Percentiles rank a stretch among this genome's conserved stretches.
phyloP scores from a whole-genome alignment of 2,888 invertebrate species.

The Sarcophaga rosellei region DNA sequence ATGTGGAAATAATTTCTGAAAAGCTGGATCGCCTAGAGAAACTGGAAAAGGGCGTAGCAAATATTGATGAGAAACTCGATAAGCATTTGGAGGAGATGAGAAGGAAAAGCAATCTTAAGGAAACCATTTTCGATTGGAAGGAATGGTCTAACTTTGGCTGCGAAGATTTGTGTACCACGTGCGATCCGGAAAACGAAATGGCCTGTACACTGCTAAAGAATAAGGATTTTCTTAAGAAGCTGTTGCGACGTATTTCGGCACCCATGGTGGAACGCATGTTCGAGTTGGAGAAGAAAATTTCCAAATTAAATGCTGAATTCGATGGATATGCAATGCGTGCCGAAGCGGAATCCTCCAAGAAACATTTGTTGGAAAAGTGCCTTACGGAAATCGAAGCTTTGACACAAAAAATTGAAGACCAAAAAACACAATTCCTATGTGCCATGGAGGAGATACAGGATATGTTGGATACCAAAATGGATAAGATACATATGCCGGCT shows the following conservation, averaged over 20 bases:
- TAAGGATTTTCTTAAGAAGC: constrained; percentile 75
- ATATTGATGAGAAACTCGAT: constrained; percentile 72
- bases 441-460: constrained; percentile 80
- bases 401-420: constrained; percentile 68
- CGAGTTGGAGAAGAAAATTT: constrained; percentile 71
- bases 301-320: constrained; percentile 72
- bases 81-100: constrained; percentile 73
- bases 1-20: constrained; percentile 70
- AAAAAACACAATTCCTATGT: constrained; percentile 73
- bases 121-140: constrained; percentile 67
- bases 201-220: constrained; percentile 76
- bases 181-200: constrained; percentile 76
- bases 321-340: constrained; percentile 71
- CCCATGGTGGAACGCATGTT: constrained; percentile 76
- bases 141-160: constrained; percentile 72
- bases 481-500: constrained; percentile 78
- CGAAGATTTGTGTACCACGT: constrained; percentile 76
- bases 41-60: constrained; percentile 71
- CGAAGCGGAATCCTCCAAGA: constrained; percentile 73
- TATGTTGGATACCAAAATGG: constrained; percentile 79
- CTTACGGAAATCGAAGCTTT: constrained; percentile 74
- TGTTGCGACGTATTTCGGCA: constrained; percentile 74
- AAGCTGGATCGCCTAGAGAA: constrained; percentile 71
- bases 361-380: constrained; percentile 76
- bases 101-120: constrained; percentile 68